Percentiles rank a stretch among this genome's conserved stretches.
phyloP scores from a whole-genome alignment of 2,797 vertebrate genomes.

The Tokudaia muenninki region DNA sequence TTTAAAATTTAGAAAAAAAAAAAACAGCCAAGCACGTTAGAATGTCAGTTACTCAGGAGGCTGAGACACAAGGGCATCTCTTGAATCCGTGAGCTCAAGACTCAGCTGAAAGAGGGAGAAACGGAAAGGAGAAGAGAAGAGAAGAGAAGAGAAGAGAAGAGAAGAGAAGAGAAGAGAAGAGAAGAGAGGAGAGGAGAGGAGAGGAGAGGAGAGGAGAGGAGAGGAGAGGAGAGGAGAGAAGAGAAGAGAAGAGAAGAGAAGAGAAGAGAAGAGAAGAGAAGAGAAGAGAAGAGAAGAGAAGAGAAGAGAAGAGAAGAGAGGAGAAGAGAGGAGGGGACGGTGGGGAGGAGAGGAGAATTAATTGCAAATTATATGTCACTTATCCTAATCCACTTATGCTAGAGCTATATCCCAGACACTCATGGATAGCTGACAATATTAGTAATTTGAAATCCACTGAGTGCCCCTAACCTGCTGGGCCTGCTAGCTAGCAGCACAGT shows the following conservation, averaged over 20 bases:
- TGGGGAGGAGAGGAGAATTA: no score
- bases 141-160: no score
- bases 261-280: no score
- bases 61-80: background rate
- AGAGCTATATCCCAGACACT: background rate
- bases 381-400: background rate
- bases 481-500: background rate
- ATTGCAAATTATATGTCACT: background rate
- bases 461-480: fast-evolving
- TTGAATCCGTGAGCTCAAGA: background rate
- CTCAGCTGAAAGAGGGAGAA: background rate
- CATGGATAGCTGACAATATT: background rate
- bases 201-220: no score
- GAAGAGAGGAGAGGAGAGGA: no score
- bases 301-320: no score
- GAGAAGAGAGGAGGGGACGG: no score
- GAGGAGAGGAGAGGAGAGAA: no score
- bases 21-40: background rate
- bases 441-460: background rate
- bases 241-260: no score
- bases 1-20: background rate
- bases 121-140: background rate
- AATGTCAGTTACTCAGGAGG: background rate
- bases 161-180: no score
- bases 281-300: no score